Conservation (phyloP, 2,797 vertebrate genomes). For the Melopsittacus undulatus region DNA sequence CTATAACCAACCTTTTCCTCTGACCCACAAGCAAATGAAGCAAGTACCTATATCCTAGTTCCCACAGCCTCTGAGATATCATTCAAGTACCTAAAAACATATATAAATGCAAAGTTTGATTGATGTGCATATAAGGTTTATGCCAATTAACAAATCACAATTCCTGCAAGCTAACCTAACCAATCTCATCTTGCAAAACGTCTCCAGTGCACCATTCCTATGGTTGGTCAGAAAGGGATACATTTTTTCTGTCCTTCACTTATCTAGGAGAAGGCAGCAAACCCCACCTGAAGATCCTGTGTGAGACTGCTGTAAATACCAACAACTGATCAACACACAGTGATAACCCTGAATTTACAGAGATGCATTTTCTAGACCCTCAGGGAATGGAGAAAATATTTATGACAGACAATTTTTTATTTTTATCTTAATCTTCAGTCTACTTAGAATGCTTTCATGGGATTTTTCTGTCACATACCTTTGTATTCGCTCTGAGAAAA, state of each 20-base stretch:
- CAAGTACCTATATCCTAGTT: neutral
- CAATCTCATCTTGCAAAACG: neutral
- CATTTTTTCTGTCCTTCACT: neutral
- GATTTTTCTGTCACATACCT: slow-evolving; percentile 32
- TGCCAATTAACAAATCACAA: neutral
- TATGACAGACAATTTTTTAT: neutral
- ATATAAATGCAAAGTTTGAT: neutral
- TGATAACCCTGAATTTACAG: neutral
- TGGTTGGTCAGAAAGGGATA: neutral
- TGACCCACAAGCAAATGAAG: neutral
- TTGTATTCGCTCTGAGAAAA: neutral
- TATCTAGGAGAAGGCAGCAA: neutral
- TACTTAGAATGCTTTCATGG: slow-evolving; percentile 10
- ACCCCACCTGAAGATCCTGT: neutral
- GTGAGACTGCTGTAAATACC: slow-evolving; percentile 34
- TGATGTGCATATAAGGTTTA: neutral
- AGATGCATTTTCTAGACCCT: slow-evolving; percentile 9
- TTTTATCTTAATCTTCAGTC: slow-evolving; percentile 54
- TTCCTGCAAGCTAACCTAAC: neutral
- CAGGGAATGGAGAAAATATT: slow-evolving; percentile 47
- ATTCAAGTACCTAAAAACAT: neutral
- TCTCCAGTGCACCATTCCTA: neutral
- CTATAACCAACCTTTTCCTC: neutral
- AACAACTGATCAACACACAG: neutral
- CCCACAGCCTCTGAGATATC: neutral